Conservation (phyloP, 2,113 vertebrate species). For the Varanus komodoensis region DNA sequence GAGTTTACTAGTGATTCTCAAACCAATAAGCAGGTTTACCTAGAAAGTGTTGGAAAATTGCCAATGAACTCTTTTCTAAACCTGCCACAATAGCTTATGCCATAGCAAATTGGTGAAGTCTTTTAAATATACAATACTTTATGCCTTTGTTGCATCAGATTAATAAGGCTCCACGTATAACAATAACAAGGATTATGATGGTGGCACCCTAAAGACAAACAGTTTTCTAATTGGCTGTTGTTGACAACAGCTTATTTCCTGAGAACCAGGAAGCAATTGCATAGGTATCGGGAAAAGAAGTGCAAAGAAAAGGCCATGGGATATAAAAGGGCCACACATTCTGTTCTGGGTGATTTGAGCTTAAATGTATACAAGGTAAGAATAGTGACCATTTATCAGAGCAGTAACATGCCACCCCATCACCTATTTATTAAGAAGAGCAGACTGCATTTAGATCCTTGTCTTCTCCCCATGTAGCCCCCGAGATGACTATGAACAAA, state of each 20-base stretch:
- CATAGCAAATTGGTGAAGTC: background rate
- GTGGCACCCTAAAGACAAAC: background rate
- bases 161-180: background rate
- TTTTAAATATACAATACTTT: too few species aligned
- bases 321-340: background rate
- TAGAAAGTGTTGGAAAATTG: background rate
- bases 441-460: background rate
- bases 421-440: background rate
- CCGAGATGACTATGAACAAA: background rate
- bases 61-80: background rate
- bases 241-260: background rate
- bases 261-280: background rate
- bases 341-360: background rate
- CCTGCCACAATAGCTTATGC: background rate
- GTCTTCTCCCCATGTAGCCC: background rate
- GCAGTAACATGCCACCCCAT: background rate
- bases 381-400: background rate
- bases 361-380: background rate
- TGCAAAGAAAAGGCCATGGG: background rate
- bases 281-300: background rate
- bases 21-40: background rate
- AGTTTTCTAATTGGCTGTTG: background rate
- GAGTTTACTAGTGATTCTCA: background rate
- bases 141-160: too few species aligned
- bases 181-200: background rate